These are phyloP conservation scores for Micromussa lordhowensis DNA, from an alignment of 92 coral and sea anemone genomes.

Conservation along the genomic window DNA sequence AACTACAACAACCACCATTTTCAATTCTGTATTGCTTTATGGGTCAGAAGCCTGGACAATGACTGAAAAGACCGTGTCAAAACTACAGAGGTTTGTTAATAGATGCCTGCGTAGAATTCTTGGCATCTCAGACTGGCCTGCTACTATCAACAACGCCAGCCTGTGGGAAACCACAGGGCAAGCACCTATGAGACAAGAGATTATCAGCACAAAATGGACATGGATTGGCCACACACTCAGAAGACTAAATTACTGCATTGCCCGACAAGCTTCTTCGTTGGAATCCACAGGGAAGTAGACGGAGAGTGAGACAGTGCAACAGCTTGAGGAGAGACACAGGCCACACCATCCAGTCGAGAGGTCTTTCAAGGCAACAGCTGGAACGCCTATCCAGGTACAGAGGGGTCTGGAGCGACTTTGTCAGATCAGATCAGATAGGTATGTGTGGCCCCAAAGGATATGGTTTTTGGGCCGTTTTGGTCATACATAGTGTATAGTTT, in stretches of 20 bases:
- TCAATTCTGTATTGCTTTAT: neutral
- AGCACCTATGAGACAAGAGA: constrained; percentile 1
- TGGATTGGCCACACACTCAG: constrained; percentile 11
- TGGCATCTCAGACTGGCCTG: too few relatives aligned
- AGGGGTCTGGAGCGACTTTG: too few relatives aligned
- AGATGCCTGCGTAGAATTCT: neutral
- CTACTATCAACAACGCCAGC: too few relatives aligned
- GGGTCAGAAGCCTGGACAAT: neutral
- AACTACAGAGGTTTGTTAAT: too few relatives aligned
- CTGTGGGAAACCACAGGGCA: neutral
- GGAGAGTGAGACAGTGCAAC: neutral
- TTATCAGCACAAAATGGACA: neutral
- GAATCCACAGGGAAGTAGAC: constrained; percentile 5
- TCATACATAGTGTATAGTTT: too few relatives aligned
- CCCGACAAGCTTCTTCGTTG: neutral
- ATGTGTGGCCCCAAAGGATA: too few relatives aligned
- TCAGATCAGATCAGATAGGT: too few relatives aligned
- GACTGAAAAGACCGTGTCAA: too few relatives aligned
- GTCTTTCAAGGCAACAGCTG: neutral
- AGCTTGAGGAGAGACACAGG: constrained; percentile 16
- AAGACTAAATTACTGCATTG: neutral
- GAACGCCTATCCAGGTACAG: too few relatives aligned
- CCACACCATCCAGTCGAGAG: constrained; percentile 5
- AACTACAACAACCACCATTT: neutral
- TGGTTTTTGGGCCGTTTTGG: too few relatives aligned